Evolutionary conservation across 2,888 invertebrate species (phyloP).

Genomic region (Pandemis heparana): DNA sequence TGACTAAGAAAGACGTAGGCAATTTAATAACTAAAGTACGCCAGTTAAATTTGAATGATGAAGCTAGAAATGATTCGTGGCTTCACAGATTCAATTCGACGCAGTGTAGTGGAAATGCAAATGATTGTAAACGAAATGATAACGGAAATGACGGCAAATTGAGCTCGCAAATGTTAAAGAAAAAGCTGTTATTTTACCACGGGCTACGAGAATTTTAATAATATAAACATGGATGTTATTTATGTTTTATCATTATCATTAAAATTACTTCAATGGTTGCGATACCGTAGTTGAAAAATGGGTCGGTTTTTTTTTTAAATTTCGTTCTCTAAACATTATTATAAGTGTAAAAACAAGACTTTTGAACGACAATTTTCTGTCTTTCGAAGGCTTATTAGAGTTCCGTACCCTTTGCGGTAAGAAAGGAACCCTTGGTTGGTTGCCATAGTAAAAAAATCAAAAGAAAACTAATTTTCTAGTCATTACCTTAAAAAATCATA

Average conservation of each 20-base stretch:
- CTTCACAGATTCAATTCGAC: constrained; percentile 8
- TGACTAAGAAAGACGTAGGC: neutral
- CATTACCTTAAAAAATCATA: too few species aligned
- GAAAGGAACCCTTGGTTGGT: neutral
- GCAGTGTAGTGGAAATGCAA: constrained; percentile 1
- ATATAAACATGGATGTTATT: too few species aligned
- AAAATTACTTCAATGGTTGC: too few species aligned
- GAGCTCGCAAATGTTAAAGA: neutral
- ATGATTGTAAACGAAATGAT: neutral
- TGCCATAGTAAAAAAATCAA: neutral
- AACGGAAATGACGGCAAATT: neutral
- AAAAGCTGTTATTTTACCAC: too few species aligned
- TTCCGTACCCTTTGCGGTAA: neutral
- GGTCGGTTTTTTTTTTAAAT: neutral
- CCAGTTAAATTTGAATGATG: neutral
- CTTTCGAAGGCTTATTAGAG: neutral
- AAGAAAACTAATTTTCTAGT: too few species aligned
- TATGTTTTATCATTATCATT: too few species aligned
- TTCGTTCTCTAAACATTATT: neutral
- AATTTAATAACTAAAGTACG: neutral
- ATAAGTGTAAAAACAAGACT: constrained; percentile 8
- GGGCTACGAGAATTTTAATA: too few species aligned
- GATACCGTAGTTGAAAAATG: neutral
- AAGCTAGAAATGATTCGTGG: neutral
- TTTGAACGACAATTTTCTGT: neutral